Base-by-base conservation (phyloP, 1,140 invertebrate species). In the Brachionus sp. region DNA sequence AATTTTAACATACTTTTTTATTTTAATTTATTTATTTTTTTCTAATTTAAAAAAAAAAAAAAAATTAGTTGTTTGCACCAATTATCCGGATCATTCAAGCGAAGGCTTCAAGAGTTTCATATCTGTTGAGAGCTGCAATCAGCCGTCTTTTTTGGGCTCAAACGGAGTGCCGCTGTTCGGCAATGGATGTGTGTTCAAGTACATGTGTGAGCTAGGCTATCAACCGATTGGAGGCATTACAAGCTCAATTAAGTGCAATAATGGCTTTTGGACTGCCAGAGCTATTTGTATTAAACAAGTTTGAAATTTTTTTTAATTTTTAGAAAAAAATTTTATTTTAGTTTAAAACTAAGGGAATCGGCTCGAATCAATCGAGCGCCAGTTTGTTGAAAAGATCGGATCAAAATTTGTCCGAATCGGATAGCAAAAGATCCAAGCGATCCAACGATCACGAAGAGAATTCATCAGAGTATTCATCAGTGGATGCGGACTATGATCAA, bases 21-120 rank as follows among this genome's bases (percentile, higher is more conserved):
- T 44, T 64, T 10, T 62, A 42, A 23, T 62, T 5, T 53, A 25
- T 46, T 80, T 42, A 25, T 62, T 42, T 13, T 80, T 16, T 10
- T 33, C 19, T 19, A n/a, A n/a, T n/a, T n/a, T n/a, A n/a, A n/a
- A n/a, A n/a, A n/a, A n/a, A n/a, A n/a, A n/a, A n/a, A n/a, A n/a
- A n/a, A n/a, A n/a, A n/a, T n/a, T 62, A 80, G 77, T 80, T 57
- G 46, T 62, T 13, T 80, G 77, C 9, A 35, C 33, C 1, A 66
- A 80, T 39, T 80, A 80, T 62, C 77, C 77, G 13, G 77, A 80
- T 19, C 77, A 80, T 80, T 80, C 77, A 29, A 57, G 46, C 12
- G 77, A 80, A 66, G 77, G 77, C 10, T 80, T 80, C 13, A 80
- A 80, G 37, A 80, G 77, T 29, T 80, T 80, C 39, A 80, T 80